Conservation (phyloP, 2,113 vertebrate genomes). For the Podilymbus podiceps region DNA sequence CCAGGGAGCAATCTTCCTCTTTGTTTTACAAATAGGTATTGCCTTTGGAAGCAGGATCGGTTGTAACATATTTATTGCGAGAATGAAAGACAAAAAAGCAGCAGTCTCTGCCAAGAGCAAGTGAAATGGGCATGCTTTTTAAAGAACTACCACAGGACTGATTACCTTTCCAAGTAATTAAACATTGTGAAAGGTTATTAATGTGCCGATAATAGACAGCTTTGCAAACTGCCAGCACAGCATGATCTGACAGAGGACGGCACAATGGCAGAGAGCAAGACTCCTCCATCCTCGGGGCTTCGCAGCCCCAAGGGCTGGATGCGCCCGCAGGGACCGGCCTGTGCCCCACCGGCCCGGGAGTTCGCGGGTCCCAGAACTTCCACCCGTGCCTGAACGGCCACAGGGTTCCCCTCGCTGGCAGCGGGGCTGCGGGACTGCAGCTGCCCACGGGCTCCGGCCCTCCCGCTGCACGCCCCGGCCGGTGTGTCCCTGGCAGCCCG, state of each 20-base stretch:
- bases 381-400: neutral
- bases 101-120: conserved; percentile 63
- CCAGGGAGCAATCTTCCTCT: neutral
- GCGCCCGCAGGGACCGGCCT: accelerated
- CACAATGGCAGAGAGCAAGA: neutral
- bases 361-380: neutral
- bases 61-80: conserved; percentile 15
- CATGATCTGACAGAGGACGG: neutral
- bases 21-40: conserved; percentile 8
- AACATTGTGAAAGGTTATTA: conserved; percentile 72
- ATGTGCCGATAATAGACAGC: conserved; percentile 53
- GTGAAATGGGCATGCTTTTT: conserved; percentile 59
- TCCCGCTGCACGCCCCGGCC: neutral
- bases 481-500: neutral
- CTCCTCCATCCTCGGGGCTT: neutral
- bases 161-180: conserved; percentile 75
- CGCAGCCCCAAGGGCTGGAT: neutral
- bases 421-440: neutral
- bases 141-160: conserved; percentile 49
- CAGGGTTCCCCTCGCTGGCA: neutral
- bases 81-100: conserved; percentile 42
- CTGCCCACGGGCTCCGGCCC: neutral
- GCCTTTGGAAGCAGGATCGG: conserved; percentile 36
- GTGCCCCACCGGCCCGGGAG: neutral
- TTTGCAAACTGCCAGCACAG: conserved; percentile 63